phyloP scores from a whole-genome alignment of 2,888 invertebrate species.

The Stenolophus ochropezus region DNA sequence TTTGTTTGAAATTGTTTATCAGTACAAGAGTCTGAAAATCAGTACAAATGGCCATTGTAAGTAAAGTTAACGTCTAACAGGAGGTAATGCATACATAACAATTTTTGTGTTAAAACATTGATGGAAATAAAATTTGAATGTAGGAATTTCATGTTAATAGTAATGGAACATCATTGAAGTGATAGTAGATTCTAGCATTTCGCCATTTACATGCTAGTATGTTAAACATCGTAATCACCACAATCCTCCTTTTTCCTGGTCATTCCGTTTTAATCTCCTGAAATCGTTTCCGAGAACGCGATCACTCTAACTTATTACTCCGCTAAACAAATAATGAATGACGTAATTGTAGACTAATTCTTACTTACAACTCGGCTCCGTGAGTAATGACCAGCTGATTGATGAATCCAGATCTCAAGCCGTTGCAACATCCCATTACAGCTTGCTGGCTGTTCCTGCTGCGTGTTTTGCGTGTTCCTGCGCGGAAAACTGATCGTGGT shows the following conservation, averaged over 20 bases:
- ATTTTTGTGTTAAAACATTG: too few species aligned
- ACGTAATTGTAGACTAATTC: conserved; percentile 62
- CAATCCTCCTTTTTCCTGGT: not conserved
- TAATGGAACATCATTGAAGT: too few species aligned
- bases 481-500: conserved; percentile 13
- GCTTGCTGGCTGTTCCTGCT: not conserved
- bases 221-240: not conserved
- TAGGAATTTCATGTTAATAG: too few species aligned
- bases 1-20: too few species aligned
- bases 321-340: conserved; percentile 58
- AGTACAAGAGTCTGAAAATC: too few species aligned
- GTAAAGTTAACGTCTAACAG: too few species aligned
- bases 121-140: too few species aligned
- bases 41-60: too few species aligned
- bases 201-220: not conserved
- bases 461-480: not conserved
- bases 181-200: not conserved
- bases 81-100: too few species aligned
- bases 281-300: conserved; percentile 30
- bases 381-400: conserved; percentile 63
- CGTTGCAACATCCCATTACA: conserved; percentile 23
- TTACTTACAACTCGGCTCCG: conserved; percentile 61
- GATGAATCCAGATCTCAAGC: conserved; percentile 59
- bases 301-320: conserved; percentile 42
- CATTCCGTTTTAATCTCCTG: conserved; percentile 2